phyloP scores from a whole-genome alignment of 2,888 invertebrate species.

The Itoplectis maculator region DNA sequence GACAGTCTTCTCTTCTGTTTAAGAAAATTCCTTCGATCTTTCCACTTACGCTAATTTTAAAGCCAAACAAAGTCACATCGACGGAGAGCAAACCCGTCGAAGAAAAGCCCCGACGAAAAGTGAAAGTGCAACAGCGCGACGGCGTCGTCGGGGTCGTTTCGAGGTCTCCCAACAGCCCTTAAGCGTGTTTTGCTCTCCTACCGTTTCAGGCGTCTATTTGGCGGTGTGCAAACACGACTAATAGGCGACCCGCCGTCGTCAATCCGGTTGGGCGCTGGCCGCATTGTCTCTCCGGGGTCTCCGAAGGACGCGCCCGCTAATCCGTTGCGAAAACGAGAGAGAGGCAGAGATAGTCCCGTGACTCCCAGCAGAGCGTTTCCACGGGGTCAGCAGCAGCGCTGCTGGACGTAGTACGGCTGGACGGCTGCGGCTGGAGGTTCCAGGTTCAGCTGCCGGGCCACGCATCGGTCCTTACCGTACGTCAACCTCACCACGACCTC shows the following conservation, averaged over 20 bases:
- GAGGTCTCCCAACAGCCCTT: background rate
- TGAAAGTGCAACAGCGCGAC: too few relatives aligned
- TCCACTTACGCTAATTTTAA: too few relatives aligned
- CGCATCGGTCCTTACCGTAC: conserved; percentile 19
- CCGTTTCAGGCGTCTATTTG: conserved; percentile 14
- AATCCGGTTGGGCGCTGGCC: conserved; percentile 42
- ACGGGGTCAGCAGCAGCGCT: conserved; percentile 58
- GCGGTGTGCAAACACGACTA: conserved; percentile 60
- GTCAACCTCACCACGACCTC: background rate
- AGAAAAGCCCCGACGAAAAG: background rate
- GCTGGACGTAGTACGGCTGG: too few relatives aligned
- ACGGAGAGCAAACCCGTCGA: too few relatives aligned
- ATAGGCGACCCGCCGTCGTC: conserved; percentile 49
- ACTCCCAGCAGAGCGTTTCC: conserved; percentile 58
- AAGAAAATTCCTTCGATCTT: too few relatives aligned
- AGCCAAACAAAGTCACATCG: too few relatives aligned
- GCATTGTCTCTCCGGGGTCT: conserved; percentile 60
- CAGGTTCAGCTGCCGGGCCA: conserved; percentile 46
- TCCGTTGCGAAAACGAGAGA: conserved; percentile 67
- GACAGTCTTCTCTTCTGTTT: too few relatives aligned
- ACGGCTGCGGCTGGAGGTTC: too few relatives aligned
- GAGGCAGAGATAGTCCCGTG: too few relatives aligned
- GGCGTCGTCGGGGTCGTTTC: background rate
- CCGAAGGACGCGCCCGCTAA: conserved; percentile 60
- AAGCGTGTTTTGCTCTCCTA: background rate